phyloP scores from a whole-genome alignment of 2,797 vertebrate genomes.

The Kryptopterus vitreolus region DNA sequence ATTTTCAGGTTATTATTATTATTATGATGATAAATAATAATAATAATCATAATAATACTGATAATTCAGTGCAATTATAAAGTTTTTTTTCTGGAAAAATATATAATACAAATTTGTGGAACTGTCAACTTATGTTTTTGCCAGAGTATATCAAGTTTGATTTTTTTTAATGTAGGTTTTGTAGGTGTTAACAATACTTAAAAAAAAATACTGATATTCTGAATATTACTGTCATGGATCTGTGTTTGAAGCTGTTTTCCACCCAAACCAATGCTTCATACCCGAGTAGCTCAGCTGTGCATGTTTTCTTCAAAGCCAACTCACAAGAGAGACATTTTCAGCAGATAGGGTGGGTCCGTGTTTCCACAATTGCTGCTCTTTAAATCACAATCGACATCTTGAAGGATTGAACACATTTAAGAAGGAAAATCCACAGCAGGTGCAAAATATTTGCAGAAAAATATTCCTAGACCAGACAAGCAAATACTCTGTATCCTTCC shows the following conservation, averaged over 20 bases:
- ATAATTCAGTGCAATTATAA: conserved; percentile 10
- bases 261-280: neutral
- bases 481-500: neutral
- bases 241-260: neutral
- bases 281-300: neutral
- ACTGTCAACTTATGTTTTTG: too few relatives aligned
- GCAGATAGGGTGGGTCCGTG: neutral
- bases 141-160: too few relatives aligned
- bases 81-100: too few relatives aligned
- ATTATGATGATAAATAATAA: too few relatives aligned
- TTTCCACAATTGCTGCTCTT: conserved; percentile 4
- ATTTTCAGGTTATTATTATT: neutral
- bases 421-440: neutral
- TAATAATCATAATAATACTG: too few relatives aligned
- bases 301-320: conserved; percentile 17
- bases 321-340: conserved; percentile 4
- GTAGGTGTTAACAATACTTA: neutral
- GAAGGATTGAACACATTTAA: neutral
- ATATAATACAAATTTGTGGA: too few relatives aligned
- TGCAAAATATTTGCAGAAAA: neutral
- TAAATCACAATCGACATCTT: neutral
- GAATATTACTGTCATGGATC: neutral
- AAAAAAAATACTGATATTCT: neutral
- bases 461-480: neutral
- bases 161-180: neutral